Evolutionary conservation across 2,113 vertebrate species (phyloP).

Genomic region (Platichthys stellatus): DNA sequence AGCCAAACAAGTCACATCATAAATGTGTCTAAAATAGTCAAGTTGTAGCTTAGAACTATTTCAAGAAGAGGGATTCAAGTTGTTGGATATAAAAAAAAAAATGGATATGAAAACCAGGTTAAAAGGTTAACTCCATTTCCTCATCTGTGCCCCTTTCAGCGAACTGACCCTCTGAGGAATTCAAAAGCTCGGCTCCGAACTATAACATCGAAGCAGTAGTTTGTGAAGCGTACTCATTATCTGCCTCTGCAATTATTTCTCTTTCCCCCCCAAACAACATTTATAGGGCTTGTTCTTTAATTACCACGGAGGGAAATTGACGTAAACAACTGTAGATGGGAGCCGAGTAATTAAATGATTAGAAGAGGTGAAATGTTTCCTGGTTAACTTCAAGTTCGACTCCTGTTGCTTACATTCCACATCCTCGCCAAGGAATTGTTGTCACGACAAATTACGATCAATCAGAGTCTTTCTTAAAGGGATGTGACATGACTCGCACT

Average conservation of each 20-base stretch:
- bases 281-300: background rate
- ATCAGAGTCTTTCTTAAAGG: slow-evolving; percentile 12
- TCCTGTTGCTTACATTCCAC: slow-evolving; percentile 17
- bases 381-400: slow-evolving; percentile 26
- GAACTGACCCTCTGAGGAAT: slow-evolving; percentile 3
- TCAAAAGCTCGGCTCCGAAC: background rate
- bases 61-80: background rate
- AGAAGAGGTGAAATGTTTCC: slow-evolving; percentile 28
- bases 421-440: slow-evolving; percentile 14
- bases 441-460: slow-evolving; percentile 17
- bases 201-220: background rate
- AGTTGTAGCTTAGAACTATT: background rate
- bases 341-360: slow-evolving; percentile 22
- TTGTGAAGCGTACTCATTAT: slow-evolving; percentile 13
- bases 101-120: background rate
- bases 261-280: slow-evolving; percentile 3
- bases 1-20: background rate
- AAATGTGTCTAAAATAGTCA: background rate
- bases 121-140: background rate
- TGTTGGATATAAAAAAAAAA: background rate
- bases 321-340: slow-evolving; percentile 37
- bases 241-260: slow-evolving; percentile 9
- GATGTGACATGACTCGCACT: slow-evolving; percentile 7
- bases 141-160: background rate
- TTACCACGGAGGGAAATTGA: background rate